These are phyloP conservation scores for Fabriciana adippe DNA, from an alignment of 2,888 invertebrate species.

Conservation along the genomic window DNA sequence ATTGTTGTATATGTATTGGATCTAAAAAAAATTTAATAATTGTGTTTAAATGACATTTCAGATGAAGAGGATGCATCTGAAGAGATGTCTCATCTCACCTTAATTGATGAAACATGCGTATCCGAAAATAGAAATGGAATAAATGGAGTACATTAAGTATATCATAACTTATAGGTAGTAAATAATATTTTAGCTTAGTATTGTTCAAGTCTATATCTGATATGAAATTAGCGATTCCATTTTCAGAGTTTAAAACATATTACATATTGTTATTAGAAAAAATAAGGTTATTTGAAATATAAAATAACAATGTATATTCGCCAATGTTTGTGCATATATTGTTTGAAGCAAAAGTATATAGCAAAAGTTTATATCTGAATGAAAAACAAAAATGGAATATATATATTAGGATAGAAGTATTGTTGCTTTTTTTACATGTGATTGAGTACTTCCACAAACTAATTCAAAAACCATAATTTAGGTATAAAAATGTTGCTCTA, in stretches of 20 bases:
- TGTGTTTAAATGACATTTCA: constrained; percentile 35
- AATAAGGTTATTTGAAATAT: too few relatives aligned
- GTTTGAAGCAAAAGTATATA: too few relatives aligned
- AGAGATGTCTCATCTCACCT: constrained; percentile 60
- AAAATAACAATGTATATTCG: too few relatives aligned
- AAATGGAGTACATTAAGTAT: constrained; percentile 54
- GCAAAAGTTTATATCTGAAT: too few relatives aligned
- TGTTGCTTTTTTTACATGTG: too few relatives aligned
- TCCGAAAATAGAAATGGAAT: constrained; percentile 63
- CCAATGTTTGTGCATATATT: too few relatives aligned
- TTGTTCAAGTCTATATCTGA: not conserved
- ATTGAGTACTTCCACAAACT: too few relatives aligned
- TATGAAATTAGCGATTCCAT: not conserved
- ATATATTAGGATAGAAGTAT: too few relatives aligned
- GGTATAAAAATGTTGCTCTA: too few relatives aligned
- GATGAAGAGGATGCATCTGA: constrained; percentile 71
- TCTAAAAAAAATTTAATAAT: not conserved
- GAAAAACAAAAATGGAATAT: too few relatives aligned
- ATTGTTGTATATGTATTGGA: too few relatives aligned
- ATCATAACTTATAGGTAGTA: constrained; percentile 31
- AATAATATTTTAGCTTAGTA: constrained; percentile 1
- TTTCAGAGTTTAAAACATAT: not conserved
- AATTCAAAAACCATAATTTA: too few relatives aligned
- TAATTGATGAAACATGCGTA: constrained; percentile 66
- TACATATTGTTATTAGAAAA: not conserved